Base-by-base conservation (phyloP, 2,797 vertebrate species). In the Myripristis murdjan region DNA sequence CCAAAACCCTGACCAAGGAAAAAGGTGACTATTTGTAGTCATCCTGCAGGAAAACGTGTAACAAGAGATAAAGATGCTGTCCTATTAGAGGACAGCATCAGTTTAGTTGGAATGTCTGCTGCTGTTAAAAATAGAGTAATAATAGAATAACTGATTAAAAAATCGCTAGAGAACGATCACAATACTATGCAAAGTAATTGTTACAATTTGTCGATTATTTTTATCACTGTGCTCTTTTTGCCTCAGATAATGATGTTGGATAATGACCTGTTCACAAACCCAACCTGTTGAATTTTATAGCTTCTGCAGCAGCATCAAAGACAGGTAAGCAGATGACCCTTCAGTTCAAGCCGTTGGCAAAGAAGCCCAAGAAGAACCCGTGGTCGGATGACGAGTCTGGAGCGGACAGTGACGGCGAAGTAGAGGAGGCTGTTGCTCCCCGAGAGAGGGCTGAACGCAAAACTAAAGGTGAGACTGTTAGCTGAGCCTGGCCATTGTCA, bases 291-390 rank as follows among this genome's bases (percentile, higher is more conserved):
- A n/a, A n/a, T n/a, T n/a, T n/a, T n/a, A n/a, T n/a, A n/a, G n/a
- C n/a, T 1, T 60, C 35, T 65, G 16, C 51, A 54, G 61, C 86
- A 91, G 95, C 39, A 12, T 48, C 85, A 5, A 95, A 93, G 79
- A 65, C 68, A 1, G 94, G 95, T 77, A 98, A 91, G 74, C 98
- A 99, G 91, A 93, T 94, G 81, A 97, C 94, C 0, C 91, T 98
- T 6, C 91, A 94, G 12, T 99, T 99, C 88, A 97, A 95, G 65
- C 91, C 96, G 6, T 1, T 94, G 37, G 83, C 90, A 87, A 96
- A 95, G 82, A 90, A 85, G 60, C 86, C 89, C 70, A 95, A 95
- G 86, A 95, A 70, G 80, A 95, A 92, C 35, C 82, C 88, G 0
- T 95, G 93, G 93, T 97, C 95, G 1, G 95, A 95, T n/a, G 94